Percentiles rank a stretch among this genome's conserved stretches.
Conservation (phyloP, 2,797 vertebrate species). For the Protosalanx chinensis region DNA sequence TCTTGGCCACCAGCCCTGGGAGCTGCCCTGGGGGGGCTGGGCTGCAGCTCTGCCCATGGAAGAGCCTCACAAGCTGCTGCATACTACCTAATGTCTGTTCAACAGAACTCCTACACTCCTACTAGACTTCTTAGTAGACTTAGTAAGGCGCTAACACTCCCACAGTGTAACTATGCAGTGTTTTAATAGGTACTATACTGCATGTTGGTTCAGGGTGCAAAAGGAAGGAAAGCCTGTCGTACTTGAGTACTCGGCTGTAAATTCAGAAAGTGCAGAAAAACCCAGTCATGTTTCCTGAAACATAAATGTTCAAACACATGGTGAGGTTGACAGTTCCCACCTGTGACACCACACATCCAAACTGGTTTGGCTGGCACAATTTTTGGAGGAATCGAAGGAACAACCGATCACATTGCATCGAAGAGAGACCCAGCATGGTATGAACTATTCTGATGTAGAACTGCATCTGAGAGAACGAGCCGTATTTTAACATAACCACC, state of each 20-base stretch:
- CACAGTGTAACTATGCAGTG: too few species aligned
- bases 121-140: too few species aligned
- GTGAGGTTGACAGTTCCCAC: neutral
- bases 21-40: conserved; percentile 45
- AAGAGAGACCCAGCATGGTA: neutral
- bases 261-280: neutral
- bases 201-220: neutral
- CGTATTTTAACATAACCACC: neutral
- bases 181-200: neutral
- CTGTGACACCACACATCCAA: neutral
- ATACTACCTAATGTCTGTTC: too few species aligned
- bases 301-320: neutral
- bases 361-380: too few species aligned
- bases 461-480: too few species aligned
- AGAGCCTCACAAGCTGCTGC: too few species aligned
- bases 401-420: neutral
- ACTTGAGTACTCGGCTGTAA: too few species aligned
- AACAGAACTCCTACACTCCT: too few species aligned
- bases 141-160: too few species aligned
- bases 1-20: conserved; percentile 42
- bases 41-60: conserved; percentile 36
- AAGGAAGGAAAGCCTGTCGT: neutral
- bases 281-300: neutral
- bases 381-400: neutral
- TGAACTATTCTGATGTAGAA: neutral